A percentile compares a stretch with the other conserved stretches of the same genome.
phyloP scores from a whole-genome alignment of 2,113 vertebrate species.

The Leucoraja erinaceus region DNA sequence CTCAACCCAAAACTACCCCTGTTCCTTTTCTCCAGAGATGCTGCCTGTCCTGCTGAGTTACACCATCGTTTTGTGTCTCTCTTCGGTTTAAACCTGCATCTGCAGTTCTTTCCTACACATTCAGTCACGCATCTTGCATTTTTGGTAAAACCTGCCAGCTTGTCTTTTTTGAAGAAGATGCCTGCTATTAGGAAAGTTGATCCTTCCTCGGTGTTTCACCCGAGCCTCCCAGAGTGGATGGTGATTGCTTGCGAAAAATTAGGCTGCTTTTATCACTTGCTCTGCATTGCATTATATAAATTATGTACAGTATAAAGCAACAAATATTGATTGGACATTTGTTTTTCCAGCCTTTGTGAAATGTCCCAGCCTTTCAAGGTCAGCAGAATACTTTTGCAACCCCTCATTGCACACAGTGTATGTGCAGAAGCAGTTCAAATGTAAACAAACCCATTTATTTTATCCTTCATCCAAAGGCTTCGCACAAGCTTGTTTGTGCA shows the following conservation, averaged over 20 bases:
- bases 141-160: no score
- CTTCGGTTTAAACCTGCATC: no score
- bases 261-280: not conserved
- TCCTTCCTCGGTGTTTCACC: not conserved
- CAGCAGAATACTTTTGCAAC: not conserved
- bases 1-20: no score
- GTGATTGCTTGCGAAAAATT: not conserved
- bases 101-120: no score
- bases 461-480: not conserved
- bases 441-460: not conserved
- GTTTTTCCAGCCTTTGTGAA: not conserved
- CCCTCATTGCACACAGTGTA: not conserved
- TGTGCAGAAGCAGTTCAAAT: not conserved
- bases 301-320: not conserved
- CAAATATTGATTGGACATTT: constrained; percentile 7
- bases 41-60: no score
- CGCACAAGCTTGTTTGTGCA: not conserved
- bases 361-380: not conserved
- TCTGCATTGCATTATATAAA: not conserved
- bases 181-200: not conserved
- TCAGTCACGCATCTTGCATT: no score
- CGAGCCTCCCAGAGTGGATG: not conserved
- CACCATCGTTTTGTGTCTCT: no score
- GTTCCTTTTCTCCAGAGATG: no score
- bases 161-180: not conserved